Evolutionary conservation across 2,113 vertebrate species (phyloP).

Genomic region (Hyla sarda): DNA sequence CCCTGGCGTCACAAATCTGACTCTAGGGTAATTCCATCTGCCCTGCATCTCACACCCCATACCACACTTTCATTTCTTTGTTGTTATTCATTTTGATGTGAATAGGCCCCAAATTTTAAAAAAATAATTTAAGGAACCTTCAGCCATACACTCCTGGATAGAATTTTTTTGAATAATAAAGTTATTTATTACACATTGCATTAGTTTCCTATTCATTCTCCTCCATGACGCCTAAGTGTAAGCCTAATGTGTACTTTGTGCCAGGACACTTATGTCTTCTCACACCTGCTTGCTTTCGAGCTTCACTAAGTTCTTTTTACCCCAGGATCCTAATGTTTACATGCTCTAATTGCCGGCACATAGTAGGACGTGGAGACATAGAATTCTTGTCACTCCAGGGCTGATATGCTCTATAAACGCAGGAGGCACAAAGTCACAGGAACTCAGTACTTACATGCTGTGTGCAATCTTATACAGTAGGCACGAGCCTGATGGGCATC

Average conservation of each 20-base stretch:
- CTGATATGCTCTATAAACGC: constrained; percentile 6
- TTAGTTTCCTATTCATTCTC: neutral
- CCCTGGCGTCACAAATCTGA: no score
- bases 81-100: no score
- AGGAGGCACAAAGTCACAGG: neutral
- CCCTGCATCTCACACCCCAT: no score
- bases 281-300: neutral
- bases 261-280: neutral
- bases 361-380: constrained; percentile 13
- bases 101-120: no score
- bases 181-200: neutral
- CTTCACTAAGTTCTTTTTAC: constrained; percentile 1
- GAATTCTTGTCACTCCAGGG: neutral
- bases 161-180: neutral
- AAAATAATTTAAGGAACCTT: no score
- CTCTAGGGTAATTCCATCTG: no score
- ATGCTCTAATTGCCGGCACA: constrained; percentile 2
- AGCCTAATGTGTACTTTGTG: neutral
- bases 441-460: neutral
- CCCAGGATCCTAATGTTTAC: neutral
- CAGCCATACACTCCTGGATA: no score
- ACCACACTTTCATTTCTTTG: no score
- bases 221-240: neutral
- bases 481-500: neutral
- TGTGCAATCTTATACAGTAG: neutral